These are phyloP conservation scores for Nanorana parkeri DNA, from an alignment of 2,113 vertebrate species.

Conservation along the genomic window DNA sequence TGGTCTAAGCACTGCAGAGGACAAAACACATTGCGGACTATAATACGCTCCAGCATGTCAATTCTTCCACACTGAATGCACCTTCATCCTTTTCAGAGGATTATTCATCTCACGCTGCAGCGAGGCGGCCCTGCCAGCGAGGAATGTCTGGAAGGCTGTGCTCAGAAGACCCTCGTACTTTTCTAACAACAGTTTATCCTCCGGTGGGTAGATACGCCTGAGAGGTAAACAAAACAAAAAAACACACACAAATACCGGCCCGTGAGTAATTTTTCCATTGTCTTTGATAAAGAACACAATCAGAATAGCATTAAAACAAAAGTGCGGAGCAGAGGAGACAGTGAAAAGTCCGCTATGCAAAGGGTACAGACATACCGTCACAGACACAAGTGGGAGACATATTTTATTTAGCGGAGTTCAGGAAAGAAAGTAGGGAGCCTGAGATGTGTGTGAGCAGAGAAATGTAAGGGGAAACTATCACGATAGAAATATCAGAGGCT, in stretches of 20 bases:
- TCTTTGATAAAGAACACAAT: neutral
- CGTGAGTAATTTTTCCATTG: neutral
- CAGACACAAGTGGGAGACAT: neutral
- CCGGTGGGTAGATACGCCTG: slow-evolving; percentile 98
- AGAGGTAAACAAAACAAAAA: slow-evolving; percentile 59
- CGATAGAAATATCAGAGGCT: too few species aligned
- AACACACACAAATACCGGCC: neutral
- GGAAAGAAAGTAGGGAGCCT: neutral
- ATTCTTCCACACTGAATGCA: slow-evolving; percentile 62
- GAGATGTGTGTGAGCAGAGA: too few species aligned
- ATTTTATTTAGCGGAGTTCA: neutral
- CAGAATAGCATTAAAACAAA: neutral
- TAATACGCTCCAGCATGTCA: slow-evolving; percentile 13
- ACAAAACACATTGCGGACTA: slow-evolving; percentile 12
- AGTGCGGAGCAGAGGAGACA: neutral
- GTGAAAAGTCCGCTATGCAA: neutral
- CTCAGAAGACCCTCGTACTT: slow-evolving; percentile 96
- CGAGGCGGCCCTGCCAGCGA: slow-evolving; percentile 94
- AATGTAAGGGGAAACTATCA: too few species aligned
- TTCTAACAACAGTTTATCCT: slow-evolving; percentile 95
- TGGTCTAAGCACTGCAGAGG: slow-evolving; percentile 9
- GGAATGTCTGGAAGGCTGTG: slow-evolving; percentile 96
- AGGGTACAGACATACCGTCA: neutral
- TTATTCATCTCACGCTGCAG: slow-evolving; percentile 98
- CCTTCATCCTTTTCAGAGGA: slow-evolving; percentile 98